These are phyloP conservation scores for Thripadectes ignobilis DNA, from an alignment of 2,797 vertebrate genomes.

Conservation along the genomic window DNA sequence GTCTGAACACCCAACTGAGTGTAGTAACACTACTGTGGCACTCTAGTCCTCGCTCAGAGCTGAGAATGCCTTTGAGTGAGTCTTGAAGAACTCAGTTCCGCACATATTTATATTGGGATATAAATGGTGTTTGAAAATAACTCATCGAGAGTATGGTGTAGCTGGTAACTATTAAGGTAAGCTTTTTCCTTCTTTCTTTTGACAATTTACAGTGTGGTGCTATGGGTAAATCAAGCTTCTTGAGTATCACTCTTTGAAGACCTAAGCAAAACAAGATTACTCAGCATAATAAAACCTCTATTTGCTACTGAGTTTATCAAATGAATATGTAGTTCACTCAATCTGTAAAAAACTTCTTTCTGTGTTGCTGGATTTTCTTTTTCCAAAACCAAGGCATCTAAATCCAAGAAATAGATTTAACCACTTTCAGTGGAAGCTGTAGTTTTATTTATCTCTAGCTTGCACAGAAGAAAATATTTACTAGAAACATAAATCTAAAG, in stretches of 20 bases:
- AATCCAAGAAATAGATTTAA: background rate
- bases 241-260: background rate
- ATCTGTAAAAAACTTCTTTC: background rate
- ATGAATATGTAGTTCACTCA: background rate
- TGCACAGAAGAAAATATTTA: background rate
- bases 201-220: background rate
- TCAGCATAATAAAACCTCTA: background rate
- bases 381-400: background rate
- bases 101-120: background rate
- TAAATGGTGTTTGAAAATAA: background rate
- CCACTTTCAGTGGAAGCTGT: background rate
- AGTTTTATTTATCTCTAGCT: background rate
- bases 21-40: no score
- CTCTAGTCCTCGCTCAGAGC: background rate
- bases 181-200: background rate
- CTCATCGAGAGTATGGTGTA: background rate
- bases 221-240: background rate
- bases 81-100: background rate
- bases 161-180: background rate
- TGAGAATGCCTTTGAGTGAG: background rate
- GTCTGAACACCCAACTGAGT: background rate
- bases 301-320: background rate
- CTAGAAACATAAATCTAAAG: background rate
- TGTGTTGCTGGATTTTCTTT: background rate
- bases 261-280: background rate